Base-by-base conservation (phyloP, 30 jellyfish, hydroid and myxozoan species). In the Catostylus mosaicus region DNA sequence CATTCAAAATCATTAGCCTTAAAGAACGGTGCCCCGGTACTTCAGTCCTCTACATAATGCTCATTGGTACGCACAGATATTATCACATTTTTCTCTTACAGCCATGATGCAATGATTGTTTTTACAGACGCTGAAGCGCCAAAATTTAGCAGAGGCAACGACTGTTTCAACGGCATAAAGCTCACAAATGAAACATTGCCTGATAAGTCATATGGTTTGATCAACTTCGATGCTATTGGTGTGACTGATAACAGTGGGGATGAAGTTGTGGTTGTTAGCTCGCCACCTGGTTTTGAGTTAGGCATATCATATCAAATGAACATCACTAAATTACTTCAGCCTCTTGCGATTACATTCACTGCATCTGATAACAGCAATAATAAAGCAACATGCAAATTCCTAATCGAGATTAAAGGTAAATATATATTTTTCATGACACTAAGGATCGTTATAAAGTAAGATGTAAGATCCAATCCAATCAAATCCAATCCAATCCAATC, bases 241-340 rank as follows among this genome's bases (percentile, higher is more conserved):
- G 92, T 82, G 14, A 92, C 96, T 16, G 98, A 92, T 46, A 92
- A 92, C 88, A 92, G 98, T 40, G 96, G 94, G 10, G 98, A 84
- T n/a, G 85, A 89, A 45, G 64, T 81, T 18, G 63, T 78, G 1
- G 77, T 82, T 19, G 90, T 63, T 9, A 73, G 90, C 59, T 46
- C 88, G 12, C 91, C 92, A 1, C 81, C 95, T 60, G 95, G 87
- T 11, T 85, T 57, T 37, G 91, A 85, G 77, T 62, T 92, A 40
- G 98, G 98, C 16, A 60, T 61, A 22, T 26, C 91, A 37, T 81
- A 74, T 77, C 51, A 80, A 34, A 78, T 85, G 33, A 57, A 46
- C 16, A 75, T 80, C 18, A 87, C 96, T 27, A 32, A 38, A 23
- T 8, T 43, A 30, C 50, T 67, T 24, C 36, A 51, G 31, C 51